Evolutionary conservation across 2,888 invertebrate species (phyloP).

Genomic region (Caradrina kadenii): DNA sequence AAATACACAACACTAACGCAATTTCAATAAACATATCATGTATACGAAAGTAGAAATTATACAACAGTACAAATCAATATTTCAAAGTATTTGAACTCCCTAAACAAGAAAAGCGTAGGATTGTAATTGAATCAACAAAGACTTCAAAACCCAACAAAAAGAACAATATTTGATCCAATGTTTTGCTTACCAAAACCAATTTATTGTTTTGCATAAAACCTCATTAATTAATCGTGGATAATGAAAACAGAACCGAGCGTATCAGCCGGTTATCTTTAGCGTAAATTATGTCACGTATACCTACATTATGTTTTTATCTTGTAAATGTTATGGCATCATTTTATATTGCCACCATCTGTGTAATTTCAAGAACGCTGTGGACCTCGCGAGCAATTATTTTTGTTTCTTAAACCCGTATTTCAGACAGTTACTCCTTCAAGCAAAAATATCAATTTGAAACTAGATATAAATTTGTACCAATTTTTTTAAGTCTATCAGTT

Average conservation of each 20-base stretch:
- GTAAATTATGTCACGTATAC: slow-evolving; percentile 35
- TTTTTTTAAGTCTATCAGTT: neutral
- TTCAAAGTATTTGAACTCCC: neutral
- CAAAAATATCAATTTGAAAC: too few species aligned
- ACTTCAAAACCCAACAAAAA: slow-evolving; percentile 25
- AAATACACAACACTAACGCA: neutral
- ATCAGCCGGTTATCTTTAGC: slow-evolving; percentile 34
- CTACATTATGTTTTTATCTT: slow-evolving; percentile 19
- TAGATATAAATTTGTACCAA: too few species aligned
- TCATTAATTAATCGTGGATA: slow-evolving; percentile 38
- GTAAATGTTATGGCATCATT: slow-evolving; percentile 9
- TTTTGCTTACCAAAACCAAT: slow-evolving; percentile 35
- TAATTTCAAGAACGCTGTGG: neutral
- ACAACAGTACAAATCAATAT: neutral
- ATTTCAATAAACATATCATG: neutral
- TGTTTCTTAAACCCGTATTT: neutral
- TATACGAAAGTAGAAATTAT: neutral
- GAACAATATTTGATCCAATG: slow-evolving; percentile 9
- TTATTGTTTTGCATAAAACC: slow-evolving; percentile 21
- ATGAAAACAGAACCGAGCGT: slow-evolving; percentile 33
- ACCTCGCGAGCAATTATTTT: neutral
- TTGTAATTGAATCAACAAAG: neutral
- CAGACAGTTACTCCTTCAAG: too few species aligned
- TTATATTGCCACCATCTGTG: slow-evolving; percentile 7
- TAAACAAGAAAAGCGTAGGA: slow-evolving; percentile 4